Evolutionary conservation across 1,140 invertebrate species (phyloP).

Genomic region (Lordiphosa collinella): DNA sequence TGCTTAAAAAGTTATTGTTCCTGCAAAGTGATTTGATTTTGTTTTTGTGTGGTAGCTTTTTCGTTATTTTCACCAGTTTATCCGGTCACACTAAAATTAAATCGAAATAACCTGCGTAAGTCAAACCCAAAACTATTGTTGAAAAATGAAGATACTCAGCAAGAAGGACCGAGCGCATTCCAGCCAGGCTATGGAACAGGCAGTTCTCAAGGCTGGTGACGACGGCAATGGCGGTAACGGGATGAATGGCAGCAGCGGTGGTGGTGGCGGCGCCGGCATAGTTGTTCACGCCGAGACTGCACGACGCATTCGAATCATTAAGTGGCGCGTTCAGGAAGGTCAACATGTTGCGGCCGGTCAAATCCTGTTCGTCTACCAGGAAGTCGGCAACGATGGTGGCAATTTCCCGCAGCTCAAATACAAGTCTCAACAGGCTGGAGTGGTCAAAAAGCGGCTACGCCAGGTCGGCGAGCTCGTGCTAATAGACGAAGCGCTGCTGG

Average conservation of each 20-base stretch:
- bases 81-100: no score
- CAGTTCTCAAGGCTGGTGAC: constrained; percentile 31
- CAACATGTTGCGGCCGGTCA: constrained; percentile 88
- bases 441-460: constrained; percentile 85
- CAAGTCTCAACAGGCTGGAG: constrained; percentile 85
- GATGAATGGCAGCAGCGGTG: constrained; percentile 11
- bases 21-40: no score
- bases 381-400: constrained; percentile 56
- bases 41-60: no score
- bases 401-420: constrained; percentile 77
- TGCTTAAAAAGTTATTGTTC: no score
- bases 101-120: no score
- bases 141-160: constrained; percentile 46
- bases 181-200: constrained; percentile 27
- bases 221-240: constrained; percentile 41
- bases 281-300: constrained; percentile 72
- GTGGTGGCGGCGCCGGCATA: constrained; percentile 28
- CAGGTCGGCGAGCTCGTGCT: constrained; percentile 88
- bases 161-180: constrained; percentile 26
- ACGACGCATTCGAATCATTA: constrained; percentile 86
- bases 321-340: constrained; percentile 93
- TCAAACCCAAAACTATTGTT: constrained; percentile 19
- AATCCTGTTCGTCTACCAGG: constrained; percentile 88
- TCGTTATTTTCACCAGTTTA: no score
- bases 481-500: constrained; percentile 80